Evolutionary conservation across 2,113 vertebrate species (phyloP).

Genomic region (Scomber colias): DNA sequence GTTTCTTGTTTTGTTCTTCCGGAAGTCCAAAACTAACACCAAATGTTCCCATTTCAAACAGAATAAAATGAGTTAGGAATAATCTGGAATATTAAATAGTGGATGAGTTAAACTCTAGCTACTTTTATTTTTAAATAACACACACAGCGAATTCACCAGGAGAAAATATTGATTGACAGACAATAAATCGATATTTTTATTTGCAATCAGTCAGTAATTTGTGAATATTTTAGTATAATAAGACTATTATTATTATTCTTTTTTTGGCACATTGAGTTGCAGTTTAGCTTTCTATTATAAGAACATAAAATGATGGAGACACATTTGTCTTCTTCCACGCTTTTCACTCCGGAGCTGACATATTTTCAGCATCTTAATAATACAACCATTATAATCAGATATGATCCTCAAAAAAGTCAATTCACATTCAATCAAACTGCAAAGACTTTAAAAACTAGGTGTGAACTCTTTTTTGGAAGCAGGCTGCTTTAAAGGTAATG

Average conservation of each 20-base stretch:
- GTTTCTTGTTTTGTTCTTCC: too few relatives aligned
- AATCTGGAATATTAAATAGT: too few relatives aligned
- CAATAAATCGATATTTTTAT: neutral
- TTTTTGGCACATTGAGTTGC: rapidly evolving
- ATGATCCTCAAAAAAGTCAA: neutral
- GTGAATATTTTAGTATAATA: neutral
- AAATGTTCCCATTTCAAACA: too few relatives aligned
- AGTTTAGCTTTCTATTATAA: neutral
- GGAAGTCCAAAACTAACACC: too few relatives aligned
- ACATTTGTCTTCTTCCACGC: neutral
- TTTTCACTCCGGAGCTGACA: neutral
- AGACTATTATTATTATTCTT: neutral
- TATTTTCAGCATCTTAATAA: neutral
- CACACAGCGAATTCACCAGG: neutral
- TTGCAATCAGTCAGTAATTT: too few relatives aligned
- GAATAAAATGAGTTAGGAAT: too few relatives aligned
- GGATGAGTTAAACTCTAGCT: too few relatives aligned
- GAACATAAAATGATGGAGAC: neutral
- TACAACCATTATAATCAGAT: neutral
- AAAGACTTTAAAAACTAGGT: neutral
- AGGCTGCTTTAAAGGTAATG: neutral
- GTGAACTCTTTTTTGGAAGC: neutral
- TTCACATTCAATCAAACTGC: neutral
- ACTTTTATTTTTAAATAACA: neutral
- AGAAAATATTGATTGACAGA: slow-evolving; percentile 11